Evolutionary conservation across 37 sponge, comb jelly and placozoan genomes (phyloP), one percentile per base, ranked within the genome.

Genomic region (Amphimedon queenslandica): DNA sequence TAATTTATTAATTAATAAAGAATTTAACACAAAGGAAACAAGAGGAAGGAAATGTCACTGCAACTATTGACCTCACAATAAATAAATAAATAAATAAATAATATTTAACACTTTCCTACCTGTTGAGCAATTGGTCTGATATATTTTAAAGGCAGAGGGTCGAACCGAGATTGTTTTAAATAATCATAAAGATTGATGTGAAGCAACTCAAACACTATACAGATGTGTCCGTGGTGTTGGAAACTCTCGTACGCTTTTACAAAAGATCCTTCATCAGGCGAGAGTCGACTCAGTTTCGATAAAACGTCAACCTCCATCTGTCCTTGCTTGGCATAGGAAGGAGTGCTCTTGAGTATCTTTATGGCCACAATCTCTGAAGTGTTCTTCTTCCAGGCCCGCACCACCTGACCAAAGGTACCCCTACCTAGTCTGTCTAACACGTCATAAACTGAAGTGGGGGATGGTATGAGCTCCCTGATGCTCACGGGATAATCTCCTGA

Each of bases 361-460:
- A 96, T 56, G 40, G 97, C 97, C 18, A 96, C 93, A 41, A 90
- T 64, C 63, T 96, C 90, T 18, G 71, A 65, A 21, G 75, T 80
- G 63, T 92, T 88, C 41, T 80, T 73, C 69, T 76, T 69, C 91
- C 87, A 82, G 41, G 85, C 82, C 64, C 86, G 89, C 25, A 92
- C 51, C n/a, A 96, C 97, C 58, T 94, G 97, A 3, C 97, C 97
- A 65, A 96, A 96, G 1, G 97, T 96, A 1, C 97, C 97, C 33
- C 82, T 65, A 23, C 97, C 97, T 31, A 93, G 66, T 57, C 81
- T 57, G 76, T 94, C 90, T 55, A 94, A 34, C 28, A 96, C 97
- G 32, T 96, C 81, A 61, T 96, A 96, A 35, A 58, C 57, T 47
- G 81, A 38, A 29, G 64, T 70, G 0, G 86, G 77, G 11, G 89